A percentile compares a stretch with the other conserved stretches of the same genome.
Conservation (phyloP, 2,113 vertebrate species). For the Bungarus multicinctus region DNA sequence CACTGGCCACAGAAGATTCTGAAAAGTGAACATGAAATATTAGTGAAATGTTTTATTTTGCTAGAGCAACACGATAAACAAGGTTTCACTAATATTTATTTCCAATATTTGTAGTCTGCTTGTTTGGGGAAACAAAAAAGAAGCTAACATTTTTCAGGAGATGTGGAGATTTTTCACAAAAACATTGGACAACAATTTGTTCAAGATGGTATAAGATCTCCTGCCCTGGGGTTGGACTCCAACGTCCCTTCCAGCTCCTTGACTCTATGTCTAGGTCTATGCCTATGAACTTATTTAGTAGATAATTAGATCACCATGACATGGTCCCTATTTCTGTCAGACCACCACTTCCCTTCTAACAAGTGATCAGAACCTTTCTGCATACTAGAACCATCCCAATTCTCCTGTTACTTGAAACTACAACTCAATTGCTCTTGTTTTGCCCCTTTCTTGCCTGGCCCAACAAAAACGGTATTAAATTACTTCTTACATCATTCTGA, state of each 20-base stretch:
- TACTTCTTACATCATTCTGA: neutral
- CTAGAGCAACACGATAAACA: neutral
- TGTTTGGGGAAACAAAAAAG: neutral
- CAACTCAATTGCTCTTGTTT: neutral
- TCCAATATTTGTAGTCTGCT: neutral
- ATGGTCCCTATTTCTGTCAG: neutral
- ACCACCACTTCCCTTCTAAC: too few species aligned
- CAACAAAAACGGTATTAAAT: neutral
- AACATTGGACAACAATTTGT: neutral
- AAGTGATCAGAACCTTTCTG: neutral
- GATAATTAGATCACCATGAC: neutral
- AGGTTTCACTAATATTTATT: neutral
- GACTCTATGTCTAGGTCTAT: neutral
- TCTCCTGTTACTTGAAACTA: neutral
- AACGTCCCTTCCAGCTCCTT: neutral
- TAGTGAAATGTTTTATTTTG: neutral
- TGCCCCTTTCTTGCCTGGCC: neutral
- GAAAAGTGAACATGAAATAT: neutral
- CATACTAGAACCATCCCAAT: neutral
- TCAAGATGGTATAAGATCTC: neutral
- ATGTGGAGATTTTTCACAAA: neutral
- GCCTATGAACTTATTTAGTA: neutral
- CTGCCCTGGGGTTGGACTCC: neutral
- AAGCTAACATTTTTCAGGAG: neutral
- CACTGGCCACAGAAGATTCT: slow-evolving; percentile 6